phyloP scores from a whole-genome alignment of 2,113 vertebrate genomes.

The Pangasianodon hypophthalmus region DNA sequence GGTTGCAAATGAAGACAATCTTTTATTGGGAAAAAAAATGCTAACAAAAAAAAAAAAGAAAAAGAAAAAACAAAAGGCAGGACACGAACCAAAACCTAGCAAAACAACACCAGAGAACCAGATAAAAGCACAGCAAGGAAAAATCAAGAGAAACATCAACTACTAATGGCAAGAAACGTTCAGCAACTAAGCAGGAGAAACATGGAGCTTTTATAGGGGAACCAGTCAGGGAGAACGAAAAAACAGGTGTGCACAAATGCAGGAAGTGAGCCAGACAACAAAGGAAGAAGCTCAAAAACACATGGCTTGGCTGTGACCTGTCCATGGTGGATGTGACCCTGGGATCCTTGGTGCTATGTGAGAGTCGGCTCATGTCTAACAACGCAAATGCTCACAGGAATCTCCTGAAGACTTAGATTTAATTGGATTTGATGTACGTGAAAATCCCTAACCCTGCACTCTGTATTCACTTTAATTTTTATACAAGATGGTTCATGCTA shows the following conservation, averaged over 20 bases:
- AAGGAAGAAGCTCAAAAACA: background rate
- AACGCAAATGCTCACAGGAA: background rate
- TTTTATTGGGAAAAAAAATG: background rate
- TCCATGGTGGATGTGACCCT: background rate
- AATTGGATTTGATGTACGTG: background rate
- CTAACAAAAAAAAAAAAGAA: background rate
- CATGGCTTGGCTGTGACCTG: background rate
- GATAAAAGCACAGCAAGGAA: background rate
- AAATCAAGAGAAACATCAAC: background rate
- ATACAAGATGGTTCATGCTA: background rate
- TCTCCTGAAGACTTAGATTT: background rate
- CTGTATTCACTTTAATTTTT: background rate
- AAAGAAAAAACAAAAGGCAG: background rate
- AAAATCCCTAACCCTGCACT: background rate
- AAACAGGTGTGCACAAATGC: background rate
- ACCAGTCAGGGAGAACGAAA: background rate
- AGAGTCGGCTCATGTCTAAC: background rate
- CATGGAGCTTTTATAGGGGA: background rate
- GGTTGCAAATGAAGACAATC: background rate
- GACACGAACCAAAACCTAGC: background rate
- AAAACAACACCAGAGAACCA: background rate
- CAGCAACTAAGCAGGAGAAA: background rate
- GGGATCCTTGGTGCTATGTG: background rate
- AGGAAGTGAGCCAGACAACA: background rate
- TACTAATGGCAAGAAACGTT: background rate